These are phyloP conservation scores for Pemphredon lugubris DNA, from an alignment of 2,888 invertebrate species.

Conservation along the genomic window DNA sequence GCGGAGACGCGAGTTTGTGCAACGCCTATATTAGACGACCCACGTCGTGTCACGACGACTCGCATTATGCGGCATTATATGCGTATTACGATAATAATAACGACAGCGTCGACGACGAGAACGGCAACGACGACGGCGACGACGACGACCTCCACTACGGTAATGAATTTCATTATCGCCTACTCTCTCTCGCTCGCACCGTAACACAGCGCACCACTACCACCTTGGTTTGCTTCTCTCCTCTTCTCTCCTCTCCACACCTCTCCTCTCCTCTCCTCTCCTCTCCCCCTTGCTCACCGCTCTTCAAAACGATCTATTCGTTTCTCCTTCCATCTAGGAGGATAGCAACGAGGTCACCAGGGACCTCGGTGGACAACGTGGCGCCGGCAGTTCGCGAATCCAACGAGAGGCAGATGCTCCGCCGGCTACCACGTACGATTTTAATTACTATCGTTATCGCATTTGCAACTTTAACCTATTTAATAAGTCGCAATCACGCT, in stretches of 20 bases:
- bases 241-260: conserved; percentile 1
- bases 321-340: conserved; percentile 1
- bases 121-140: conserved; percentile 19
- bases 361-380: conserved; percentile 48
- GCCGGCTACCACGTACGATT: conserved; percentile 52
- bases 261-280: background rate
- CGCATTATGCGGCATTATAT: conserved; percentile 65
- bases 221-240: background rate
- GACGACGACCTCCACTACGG: conserved; percentile 53
- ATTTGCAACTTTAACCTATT: conserved; percentile 76
- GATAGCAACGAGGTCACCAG: conserved; percentile 31
- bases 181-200: conserved; percentile 27
- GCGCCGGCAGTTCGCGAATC: conserved; percentile 27
- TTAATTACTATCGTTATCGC: conserved; percentile 76
- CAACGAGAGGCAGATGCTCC: conserved; percentile 60
- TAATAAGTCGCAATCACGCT: conserved; percentile 72
- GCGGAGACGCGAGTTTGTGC: conserved; percentile 57
- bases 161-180: conserved; percentile 74
- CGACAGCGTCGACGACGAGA: conserved; percentile 50
- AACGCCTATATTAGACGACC: conserved; percentile 57
- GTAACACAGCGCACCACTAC: conserved; percentile 22
- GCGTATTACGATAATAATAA: conserved; percentile 68
- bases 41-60: conserved; percentile 61
- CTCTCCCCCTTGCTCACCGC: background rate
- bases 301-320: background rate